phyloP scores from a whole-genome alignment of 2,888 invertebrate genomes.

The Tachystola acroxantha region DNA sequence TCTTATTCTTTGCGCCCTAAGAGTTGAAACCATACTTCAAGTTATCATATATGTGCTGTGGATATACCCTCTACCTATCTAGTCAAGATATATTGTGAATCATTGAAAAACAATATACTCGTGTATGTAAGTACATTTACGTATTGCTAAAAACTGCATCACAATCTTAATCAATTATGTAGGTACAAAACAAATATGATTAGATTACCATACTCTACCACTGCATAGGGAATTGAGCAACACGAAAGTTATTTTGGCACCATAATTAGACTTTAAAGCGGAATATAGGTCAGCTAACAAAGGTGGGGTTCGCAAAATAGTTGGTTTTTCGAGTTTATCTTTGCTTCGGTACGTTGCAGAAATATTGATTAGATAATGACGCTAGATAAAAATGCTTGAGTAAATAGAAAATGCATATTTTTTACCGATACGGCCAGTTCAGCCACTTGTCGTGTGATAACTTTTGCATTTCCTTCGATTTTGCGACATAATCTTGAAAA shows the following conservation, averaged over 20 bases:
- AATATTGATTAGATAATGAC: slow-evolving; percentile 65
- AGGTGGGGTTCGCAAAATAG: slow-evolving; percentile 69
- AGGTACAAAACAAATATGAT: no score
- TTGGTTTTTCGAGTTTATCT: slow-evolving; percentile 57
- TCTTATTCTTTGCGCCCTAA: no score
- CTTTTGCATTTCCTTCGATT: slow-evolving; percentile 34
- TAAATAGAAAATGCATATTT: slow-evolving; percentile 72
- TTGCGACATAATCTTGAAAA: no score
- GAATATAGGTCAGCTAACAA: slow-evolving; percentile 69
- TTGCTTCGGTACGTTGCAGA: slow-evolving; percentile 57
- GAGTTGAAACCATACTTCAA: no score
- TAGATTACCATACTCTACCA: no score
- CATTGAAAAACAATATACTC: background rate
- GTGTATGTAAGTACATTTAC: no score
- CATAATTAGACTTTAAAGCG: slow-evolving; percentile 40
- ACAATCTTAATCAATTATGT: background rate
- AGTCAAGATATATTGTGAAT: no score
- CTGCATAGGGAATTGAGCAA: background rate
- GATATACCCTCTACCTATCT: no score
- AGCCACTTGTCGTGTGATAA: slow-evolving; percentile 18
- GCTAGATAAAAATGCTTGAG: slow-evolving; percentile 55
- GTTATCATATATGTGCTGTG: no score
- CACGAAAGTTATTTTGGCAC: slow-evolving; percentile 10
- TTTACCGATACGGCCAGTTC: slow-evolving; percentile 25
- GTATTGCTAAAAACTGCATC: background rate